A percentile compares a stretch with the other conserved stretches of the same genome.
These are phyloP conservation scores for Diphyllodes magnificus DNA, from an alignment of 2,113 vertebrate species.

Conservation along the genomic window DNA sequence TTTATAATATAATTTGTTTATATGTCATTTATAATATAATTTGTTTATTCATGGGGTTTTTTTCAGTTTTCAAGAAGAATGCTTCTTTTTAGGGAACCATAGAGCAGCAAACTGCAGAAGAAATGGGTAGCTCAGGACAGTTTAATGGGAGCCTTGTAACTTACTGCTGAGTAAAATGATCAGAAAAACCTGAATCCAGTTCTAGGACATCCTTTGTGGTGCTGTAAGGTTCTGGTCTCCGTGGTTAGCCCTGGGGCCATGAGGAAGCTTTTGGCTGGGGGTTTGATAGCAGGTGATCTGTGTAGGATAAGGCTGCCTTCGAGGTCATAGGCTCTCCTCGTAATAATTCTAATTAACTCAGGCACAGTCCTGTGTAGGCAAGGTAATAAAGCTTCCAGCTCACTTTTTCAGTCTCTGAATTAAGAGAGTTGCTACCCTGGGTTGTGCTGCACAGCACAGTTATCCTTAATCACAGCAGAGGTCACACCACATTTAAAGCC, in stretches of 20 bases:
- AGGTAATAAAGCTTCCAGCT: not conserved
- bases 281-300: not conserved
- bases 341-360: rapidly evolving
- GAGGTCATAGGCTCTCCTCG: not conserved
- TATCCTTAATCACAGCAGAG: not conserved
- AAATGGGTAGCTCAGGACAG: not conserved
- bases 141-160: not conserved
- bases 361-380: not conserved
- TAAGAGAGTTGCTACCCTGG: not conserved
- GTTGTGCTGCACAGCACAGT: not conserved
- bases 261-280: not conserved
- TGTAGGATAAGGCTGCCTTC: not conserved
- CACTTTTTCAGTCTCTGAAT: not conserved
- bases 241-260: rapidly evolving
- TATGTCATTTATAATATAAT: not conserved
- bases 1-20: not conserved
- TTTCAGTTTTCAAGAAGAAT: not conserved
- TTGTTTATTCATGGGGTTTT: not conserved
- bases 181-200: not conserved
- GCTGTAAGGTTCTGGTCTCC: not conserved
- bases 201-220: not conserved
- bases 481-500: not conserved
- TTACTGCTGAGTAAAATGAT: not conserved
- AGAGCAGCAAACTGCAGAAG: not conserved
- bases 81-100: not conserved